These are phyloP conservation scores for Flabesymbios commensalis DNA, from an alignment of 2,888 invertebrate genomes.

Conservation along the genomic window DNA sequence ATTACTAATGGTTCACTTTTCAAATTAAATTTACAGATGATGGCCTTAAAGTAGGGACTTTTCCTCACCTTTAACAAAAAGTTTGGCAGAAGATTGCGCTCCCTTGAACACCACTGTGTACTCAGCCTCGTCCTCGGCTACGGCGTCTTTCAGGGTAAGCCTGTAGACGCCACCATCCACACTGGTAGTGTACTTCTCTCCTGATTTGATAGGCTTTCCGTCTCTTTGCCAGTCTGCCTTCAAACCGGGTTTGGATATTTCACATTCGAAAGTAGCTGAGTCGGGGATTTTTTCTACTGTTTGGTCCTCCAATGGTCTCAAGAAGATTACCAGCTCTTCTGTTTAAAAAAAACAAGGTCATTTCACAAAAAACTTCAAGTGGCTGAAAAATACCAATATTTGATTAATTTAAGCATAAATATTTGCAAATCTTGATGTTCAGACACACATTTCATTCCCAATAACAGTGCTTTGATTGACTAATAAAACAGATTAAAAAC, in stretches of 20 bases:
- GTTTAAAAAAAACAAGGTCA: background rate
- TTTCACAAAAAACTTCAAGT: no score
- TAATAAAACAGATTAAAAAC: no score
- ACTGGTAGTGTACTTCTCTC: constrained; percentile 36
- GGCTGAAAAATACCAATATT: no score
- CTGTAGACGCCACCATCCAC: constrained; percentile 68
- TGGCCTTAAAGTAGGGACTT: no score
- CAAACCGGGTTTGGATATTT: constrained; percentile 76
- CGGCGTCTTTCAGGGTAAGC: constrained; percentile 80
- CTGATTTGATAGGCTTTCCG: background rate
- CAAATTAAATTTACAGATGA: no score
- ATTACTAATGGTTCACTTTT: no score
- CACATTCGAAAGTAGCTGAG: constrained; percentile 71
- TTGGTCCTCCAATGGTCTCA: constrained; percentile 27
- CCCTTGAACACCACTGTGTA: constrained; percentile 44
- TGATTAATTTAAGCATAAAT: no score
- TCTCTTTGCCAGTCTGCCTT: constrained; percentile 77
- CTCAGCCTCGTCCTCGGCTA: constrained; percentile 65
- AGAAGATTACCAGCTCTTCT: constrained; percentile 30
- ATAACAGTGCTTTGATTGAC: no score
- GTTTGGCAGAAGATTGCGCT: constrained; percentile 46
- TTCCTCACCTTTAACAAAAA: constrained; percentile 55
- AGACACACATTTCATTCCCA: no score
- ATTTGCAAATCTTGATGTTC: no score
- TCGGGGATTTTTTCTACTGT: constrained; percentile 20